Conservation (phyloP, 2,113 vertebrate genomes). For the Numenius arquata region DNA sequence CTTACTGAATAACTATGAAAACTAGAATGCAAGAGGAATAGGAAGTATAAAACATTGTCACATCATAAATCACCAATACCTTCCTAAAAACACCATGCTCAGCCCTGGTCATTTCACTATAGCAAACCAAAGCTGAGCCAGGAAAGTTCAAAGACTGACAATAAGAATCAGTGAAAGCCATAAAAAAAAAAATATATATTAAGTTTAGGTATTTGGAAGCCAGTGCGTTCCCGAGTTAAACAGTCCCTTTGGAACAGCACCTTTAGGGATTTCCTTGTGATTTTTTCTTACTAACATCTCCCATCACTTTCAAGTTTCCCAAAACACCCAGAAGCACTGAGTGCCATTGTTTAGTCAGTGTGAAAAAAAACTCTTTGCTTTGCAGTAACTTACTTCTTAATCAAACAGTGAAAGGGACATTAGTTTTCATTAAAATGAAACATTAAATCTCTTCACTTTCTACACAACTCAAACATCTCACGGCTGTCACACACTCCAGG, state of each 20-base stretch:
- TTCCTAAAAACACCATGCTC: not conserved
- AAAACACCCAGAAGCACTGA: not conserved
- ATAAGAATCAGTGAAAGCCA: not conserved
- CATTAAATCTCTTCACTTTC: not conserved
- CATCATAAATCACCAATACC: not conserved
- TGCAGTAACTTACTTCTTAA: not conserved
- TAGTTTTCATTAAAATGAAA: not conserved
- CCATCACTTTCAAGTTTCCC: not conserved
- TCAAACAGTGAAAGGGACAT: not conserved
- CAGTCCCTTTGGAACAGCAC: not conserved
- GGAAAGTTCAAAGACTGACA: not conserved
- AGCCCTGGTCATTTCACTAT: fast-evolving
- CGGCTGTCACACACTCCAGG: not conserved
- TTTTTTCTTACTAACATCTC: not conserved
- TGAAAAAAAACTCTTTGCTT: not conserved
- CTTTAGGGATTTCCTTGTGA: not conserved
- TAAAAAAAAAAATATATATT: not conserved
- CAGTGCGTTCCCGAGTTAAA: not conserved
- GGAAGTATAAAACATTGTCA: not conserved
- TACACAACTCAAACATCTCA: not conserved
- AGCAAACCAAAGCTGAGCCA: not conserved
- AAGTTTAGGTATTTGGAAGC: not conserved
- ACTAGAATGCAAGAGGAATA: not conserved
- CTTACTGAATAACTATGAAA: not conserved
- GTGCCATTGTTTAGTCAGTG: not conserved